These are phyloP conservation scores for Notarius quadriscutis DNA, from an alignment of 2,113 vertebrate species.

Conservation along the genomic window DNA sequence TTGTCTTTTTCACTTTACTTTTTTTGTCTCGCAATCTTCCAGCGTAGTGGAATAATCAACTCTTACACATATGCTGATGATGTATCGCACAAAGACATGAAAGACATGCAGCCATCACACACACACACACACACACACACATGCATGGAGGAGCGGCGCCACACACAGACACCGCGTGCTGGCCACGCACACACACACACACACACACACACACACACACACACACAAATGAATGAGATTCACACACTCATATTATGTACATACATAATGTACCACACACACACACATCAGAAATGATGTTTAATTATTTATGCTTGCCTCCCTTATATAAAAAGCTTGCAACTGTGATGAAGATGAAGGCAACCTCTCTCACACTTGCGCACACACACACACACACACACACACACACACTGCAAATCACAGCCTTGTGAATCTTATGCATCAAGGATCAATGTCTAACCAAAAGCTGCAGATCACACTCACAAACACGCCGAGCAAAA, in stretches of 20 bases:
- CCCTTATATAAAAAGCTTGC: neutral
- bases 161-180: constrained; percentile 42
- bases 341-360: neutral
- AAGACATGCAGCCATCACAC: constrained; percentile 19
- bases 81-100: constrained; percentile 25
- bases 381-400: constrained; percentile 3
- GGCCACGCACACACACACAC: constrained; percentile 44
- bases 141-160: constrained; percentile 40
- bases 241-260: neutral
- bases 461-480: neutral
- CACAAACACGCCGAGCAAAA: constrained; percentile 29
- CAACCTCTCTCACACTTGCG: constrained; percentile 23
- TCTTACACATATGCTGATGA: neutral
- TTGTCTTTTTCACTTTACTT: neutral
- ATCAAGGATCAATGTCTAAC: too few species aligned
- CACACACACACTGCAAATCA: constrained; percentile 12
- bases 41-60: neutral
- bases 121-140: constrained; percentile 36
- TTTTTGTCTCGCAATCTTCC: neutral
- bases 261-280: neutral
- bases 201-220: constrained; percentile 33
- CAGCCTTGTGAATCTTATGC: neutral
- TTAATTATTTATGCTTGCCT: neutral
- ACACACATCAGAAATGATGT: neutral
- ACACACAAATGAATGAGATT: constrained; percentile 22